Percentiles rank a stretch among this genome's conserved stretches.
These are phyloP conservation scores for Hylaea fasciaria DNA, from an alignment of 2,888 invertebrate genomes.

Conservation along the genomic window DNA sequence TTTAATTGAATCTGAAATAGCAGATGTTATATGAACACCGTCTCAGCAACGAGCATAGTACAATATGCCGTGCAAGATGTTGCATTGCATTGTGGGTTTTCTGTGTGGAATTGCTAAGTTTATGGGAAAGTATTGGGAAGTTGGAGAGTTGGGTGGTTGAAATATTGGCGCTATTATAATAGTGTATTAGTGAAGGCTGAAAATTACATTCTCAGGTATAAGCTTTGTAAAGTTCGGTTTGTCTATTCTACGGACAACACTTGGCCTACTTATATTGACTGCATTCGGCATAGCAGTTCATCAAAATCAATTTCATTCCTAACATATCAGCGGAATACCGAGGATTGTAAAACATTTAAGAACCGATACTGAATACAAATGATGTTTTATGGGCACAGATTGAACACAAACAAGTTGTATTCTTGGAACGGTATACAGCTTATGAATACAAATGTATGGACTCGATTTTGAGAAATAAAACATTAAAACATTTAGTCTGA, in stretches of 20 bases:
- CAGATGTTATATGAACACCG: neutral
- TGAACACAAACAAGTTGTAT: constrained; percentile 36
- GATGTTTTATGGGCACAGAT: constrained; percentile 42
- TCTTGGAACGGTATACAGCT: constrained; percentile 44
- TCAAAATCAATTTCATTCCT: constrained; percentile 18
- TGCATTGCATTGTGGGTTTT: too few species aligned
- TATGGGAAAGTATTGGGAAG: too few species aligned
- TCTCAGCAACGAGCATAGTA: neutral
- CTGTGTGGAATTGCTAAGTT: too few species aligned
- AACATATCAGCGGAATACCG: constrained; percentile 21
- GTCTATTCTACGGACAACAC: too few species aligned
- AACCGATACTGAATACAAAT: constrained; percentile 53
- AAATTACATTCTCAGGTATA: too few species aligned
- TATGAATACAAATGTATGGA: constrained; percentile 44
- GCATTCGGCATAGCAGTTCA: constrained; percentile 12
- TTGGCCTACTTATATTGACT: constrained; percentile 18
- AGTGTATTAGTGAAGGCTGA: too few species aligned
- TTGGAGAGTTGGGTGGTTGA: too few species aligned
- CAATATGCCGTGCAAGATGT: neutral
- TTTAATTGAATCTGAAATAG: constrained; percentile 3
- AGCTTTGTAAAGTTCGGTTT: too few species aligned
- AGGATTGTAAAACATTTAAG: constrained; percentile 31
- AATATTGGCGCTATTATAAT: too few species aligned
- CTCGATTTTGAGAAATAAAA: constrained; percentile 34
- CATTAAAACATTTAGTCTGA: constrained; percentile 4